These are phyloP conservation scores for Geotria australis DNA, from an alignment of 2,797 vertebrate species.

Conservation along the genomic window DNA sequence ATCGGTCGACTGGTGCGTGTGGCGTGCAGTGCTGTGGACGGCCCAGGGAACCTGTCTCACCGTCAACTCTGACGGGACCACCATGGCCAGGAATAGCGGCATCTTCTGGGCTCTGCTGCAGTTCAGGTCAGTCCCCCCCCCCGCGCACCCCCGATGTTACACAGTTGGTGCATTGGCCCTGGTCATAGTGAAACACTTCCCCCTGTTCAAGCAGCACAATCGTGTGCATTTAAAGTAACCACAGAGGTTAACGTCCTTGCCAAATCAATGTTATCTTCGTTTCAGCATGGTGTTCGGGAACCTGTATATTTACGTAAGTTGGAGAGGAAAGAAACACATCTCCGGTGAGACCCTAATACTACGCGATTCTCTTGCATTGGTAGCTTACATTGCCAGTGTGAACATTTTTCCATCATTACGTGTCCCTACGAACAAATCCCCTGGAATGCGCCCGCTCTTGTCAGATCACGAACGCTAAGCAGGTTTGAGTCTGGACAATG, in stretches of 20 bases:
- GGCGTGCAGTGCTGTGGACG: slow-evolving; percentile 55
- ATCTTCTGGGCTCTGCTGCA: slow-evolving; percentile 89
- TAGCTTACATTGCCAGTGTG: too few relatives aligned
- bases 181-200: background rate
- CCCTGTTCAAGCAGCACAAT: background rate
- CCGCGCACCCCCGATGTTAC: background rate
- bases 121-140: slow-evolving; percentile 25
- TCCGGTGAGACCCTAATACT: slow-evolving; percentile 20
- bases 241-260: background rate
- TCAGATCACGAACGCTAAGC: too few relatives aligned
- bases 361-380: too few relatives aligned
- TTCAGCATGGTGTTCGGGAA: slow-evolving; percentile 83
- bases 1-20: background rate
- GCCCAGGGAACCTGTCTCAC: slow-evolving; percentile 75
- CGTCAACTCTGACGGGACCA: slow-evolving; percentile 52
- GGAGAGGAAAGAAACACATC: slow-evolving; percentile 61
- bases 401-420: too few relatives aligned
- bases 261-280: slow-evolving; percentile 3
- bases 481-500: too few relatives aligned
- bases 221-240: background rate
- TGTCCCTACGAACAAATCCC: too few relatives aligned
- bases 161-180: too few relatives aligned
- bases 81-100: slow-evolving; percentile 76
- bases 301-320: slow-evolving; percentile 65
- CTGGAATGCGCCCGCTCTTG: too few relatives aligned